Evolutionary conservation across 2,797 vertebrate genomes (phyloP).

Genomic region (Coracias cyanogaster): DNA sequence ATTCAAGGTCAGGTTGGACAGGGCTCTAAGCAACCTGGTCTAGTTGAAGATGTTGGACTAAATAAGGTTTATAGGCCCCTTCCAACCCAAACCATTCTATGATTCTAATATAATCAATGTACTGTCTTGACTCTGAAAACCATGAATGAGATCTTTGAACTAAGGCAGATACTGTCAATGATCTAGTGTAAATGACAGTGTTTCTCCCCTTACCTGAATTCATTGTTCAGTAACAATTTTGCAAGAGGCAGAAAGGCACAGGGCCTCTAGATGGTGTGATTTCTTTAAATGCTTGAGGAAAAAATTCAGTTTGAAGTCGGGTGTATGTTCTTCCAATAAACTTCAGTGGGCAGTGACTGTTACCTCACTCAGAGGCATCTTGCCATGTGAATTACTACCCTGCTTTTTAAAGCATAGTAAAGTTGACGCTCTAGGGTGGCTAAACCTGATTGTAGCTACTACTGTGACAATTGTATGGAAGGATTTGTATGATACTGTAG

Average conservation of each 20-base stretch:
- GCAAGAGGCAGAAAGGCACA: not conserved
- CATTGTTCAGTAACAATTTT: not conserved
- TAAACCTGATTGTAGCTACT: not conserved
- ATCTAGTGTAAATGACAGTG: not conserved
- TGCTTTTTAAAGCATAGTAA: not conserved
- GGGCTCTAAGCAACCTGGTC: too few relatives aligned
- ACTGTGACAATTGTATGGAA: not conserved
- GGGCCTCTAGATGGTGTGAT: not conserved
- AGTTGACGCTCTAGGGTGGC: not conserved
- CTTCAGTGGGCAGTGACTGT: fast-evolving
- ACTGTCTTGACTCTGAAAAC: not conserved
- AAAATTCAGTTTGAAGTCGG: not conserved
- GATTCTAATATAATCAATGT: not conserved
- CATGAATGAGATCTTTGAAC: not conserved
- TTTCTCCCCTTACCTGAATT: not conserved
- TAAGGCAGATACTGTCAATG: not conserved
- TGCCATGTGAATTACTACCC: not conserved
- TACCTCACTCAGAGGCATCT: not conserved
- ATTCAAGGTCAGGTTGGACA: too few relatives aligned
- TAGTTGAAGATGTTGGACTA: too few relatives aligned
- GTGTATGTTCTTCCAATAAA: not conserved
- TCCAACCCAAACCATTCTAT: too few relatives aligned
- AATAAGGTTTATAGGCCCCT: too few relatives aligned
- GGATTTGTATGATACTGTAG: not conserved
- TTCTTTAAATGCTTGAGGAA: not conserved